phyloP scores from a whole-genome alignment of 2,113 vertebrate genomes.

The Phocoena sinus region DNA sequence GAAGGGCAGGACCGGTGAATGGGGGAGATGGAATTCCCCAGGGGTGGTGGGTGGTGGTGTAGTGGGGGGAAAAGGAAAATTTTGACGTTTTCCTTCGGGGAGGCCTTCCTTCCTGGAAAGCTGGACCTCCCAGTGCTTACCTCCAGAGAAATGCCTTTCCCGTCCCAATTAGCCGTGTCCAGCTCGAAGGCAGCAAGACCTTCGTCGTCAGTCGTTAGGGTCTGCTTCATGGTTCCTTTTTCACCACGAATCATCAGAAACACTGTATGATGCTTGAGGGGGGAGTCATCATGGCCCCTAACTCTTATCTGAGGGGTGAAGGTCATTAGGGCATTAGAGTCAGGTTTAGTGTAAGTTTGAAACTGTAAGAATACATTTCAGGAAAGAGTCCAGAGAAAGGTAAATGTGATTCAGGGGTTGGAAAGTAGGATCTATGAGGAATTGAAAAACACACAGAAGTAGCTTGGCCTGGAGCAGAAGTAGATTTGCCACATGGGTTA shows the following conservation, averaged over 20 bases:
- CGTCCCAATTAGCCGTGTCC: conserved; percentile 14
- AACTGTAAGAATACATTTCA: not conserved
- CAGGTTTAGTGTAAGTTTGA: not conserved
- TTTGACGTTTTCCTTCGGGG: not conserved
- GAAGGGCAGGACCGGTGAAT: not conserved
- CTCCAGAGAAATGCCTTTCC: conserved; percentile 31
- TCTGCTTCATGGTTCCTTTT: not conserved
- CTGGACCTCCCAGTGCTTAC: not conserved
- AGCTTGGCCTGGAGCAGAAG: not conserved
- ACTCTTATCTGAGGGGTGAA: conserved; percentile 31
- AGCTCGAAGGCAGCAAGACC: conserved; percentile 32
- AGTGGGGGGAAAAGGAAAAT: not conserved
- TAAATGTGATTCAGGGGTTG: not conserved
- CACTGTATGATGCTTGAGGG: conserved; percentile 6
- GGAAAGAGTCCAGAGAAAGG: not conserved
- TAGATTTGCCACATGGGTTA: not conserved
- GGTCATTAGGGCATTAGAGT: not conserved
- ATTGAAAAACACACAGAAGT: not conserved
- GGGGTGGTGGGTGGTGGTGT: too few relatives aligned
- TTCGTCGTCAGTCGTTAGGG: not conserved
- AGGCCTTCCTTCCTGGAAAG: not conserved
- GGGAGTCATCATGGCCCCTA: not conserved
- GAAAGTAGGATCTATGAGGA: not conserved
- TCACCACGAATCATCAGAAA: not conserved
- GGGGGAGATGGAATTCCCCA: not conserved